Conservation (phyloP, 2,888 invertebrate species). For the Anticlea derivata region DNA sequence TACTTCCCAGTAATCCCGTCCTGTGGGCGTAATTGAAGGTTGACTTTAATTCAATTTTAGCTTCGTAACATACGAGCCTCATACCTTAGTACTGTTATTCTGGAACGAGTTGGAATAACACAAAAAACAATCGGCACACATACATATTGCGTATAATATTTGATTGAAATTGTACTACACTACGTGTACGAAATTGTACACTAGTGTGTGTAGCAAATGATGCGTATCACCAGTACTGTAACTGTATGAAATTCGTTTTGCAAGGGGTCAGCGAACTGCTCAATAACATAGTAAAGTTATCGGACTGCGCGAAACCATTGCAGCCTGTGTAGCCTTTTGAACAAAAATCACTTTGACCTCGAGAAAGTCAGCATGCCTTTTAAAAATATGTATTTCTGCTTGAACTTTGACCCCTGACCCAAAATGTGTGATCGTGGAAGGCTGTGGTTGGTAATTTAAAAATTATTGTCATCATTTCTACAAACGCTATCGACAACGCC, state of each 20-base stretch:
- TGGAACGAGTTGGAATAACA: no score
- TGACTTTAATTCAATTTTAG: neutral
- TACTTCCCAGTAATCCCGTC: conserved; percentile 1
- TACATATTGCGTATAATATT: no score
- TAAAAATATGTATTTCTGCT: conserved; percentile 9
- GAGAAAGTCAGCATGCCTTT: conserved; percentile 2
- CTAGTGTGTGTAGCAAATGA: conserved; percentile 31
- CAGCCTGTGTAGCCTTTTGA: neutral
- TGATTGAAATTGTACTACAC: no score
- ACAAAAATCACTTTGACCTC: neutral
- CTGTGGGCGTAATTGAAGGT: conserved; percentile 6
- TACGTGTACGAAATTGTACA: no score
- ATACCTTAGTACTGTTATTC: no score
- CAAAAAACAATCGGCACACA: no score
- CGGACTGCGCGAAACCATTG: neutral
- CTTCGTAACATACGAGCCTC: neutral
- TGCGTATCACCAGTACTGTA: conserved; percentile 21
- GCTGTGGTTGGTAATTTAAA: neutral
- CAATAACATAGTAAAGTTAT: conserved; percentile 5
- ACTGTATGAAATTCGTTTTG: conserved; percentile 17
- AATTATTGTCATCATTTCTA: no score
- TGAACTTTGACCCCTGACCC: conserved; percentile 15
- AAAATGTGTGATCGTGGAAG: neutral
- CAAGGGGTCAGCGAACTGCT: conserved; percentile 26
- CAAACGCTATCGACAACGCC: no score